Conservation (phyloP, 2,797 vertebrate species). For the Yasuhikotakia modesta region DNA sequence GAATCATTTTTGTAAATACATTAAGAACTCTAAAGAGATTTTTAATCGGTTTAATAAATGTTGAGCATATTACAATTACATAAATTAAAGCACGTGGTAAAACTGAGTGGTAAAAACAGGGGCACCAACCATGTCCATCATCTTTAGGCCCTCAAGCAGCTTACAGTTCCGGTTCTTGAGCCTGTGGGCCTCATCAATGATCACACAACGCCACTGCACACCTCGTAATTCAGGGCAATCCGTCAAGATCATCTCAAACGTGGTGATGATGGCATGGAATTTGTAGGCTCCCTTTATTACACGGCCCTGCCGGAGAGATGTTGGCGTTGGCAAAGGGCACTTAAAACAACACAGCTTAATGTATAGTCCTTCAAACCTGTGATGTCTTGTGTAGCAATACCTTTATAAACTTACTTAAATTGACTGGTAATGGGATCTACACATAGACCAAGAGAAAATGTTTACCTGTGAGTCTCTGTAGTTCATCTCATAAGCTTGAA, state of each 20-base stretch:
- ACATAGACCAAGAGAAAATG: background rate
- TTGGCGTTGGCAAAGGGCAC: background rate
- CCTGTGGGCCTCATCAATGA: slow-evolving; percentile 96
- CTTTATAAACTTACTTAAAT: background rate
- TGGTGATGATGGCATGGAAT: slow-evolving; percentile 95
- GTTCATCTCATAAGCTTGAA: slow-evolving; percentile 98
- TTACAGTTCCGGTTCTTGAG: slow-evolving; percentile 98
- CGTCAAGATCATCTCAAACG: slow-evolving; percentile 97
- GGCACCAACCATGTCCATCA: slow-evolving; percentile 95
- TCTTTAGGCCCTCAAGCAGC: slow-evolving; percentile 94
- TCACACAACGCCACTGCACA: slow-evolving; percentile 94
- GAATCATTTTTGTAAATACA: background rate
- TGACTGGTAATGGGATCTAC: background rate
- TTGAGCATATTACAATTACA: background rate
- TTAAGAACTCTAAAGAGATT: too few species aligned
- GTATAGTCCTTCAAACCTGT: background rate
- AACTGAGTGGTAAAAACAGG: background rate
- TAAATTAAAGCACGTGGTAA: background rate
- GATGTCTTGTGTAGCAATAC: background rate
- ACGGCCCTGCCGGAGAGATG: slow-evolving; percentile 79
- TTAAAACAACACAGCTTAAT: background rate
- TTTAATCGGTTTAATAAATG: background rate
- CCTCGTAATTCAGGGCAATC: slow-evolving; percentile 94
- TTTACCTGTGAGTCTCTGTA: slow-evolving; percentile 94
- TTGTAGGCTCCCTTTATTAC: slow-evolving; percentile 94